Evolutionary conservation across 2,888 invertebrate genomes (phyloP), one percentile per base, ranked within the genome.

Genomic region (Ophioninae sp.): DNA sequence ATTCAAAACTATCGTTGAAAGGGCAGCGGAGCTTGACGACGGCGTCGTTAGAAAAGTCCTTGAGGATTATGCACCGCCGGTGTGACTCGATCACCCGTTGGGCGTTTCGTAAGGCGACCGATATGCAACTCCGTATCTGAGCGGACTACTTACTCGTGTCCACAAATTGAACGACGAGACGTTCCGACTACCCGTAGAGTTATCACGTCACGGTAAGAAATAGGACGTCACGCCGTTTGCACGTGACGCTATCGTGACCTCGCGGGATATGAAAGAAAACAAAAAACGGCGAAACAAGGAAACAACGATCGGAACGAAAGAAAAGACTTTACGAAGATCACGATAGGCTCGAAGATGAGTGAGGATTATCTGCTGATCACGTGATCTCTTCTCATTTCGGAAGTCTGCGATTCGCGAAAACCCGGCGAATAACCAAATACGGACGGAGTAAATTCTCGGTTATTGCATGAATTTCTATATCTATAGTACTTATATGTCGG

Each of bases 71-170:
- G 22, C 58, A 58, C 41, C 30, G 13, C 51, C 68, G 59, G 61
- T 61, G 65, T 58, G 30, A n/a, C 8, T 78, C 23, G 39, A 67
- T 56, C 56, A 37, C 59, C 61, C 63, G 44, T 63, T 44, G 39
- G n/a, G 30, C 22, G 20, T 41, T 68, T 20, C 51, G 69, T 64
- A 51, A 73, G 41, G 61, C 51, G 0, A 20, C 61, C 56, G 51
- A 56, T 51, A 41, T 73, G n/a, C 64, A 68, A 61, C 72, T 17
- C 61, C 22, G 56, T 39, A 59, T 67, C 61, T 67, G 7, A 63
- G 69, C 73, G 73, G 78, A 74, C 63, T 74, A 69, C 69, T 82
- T 69, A 69, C 82, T 78, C 64, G 73, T 64, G 58, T 58, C 23
- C 41, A 39, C 30, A 30, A 6, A 37, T 22, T 37, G 20, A 37